Conservation (phyloP, 2,113 vertebrate species). For the Gavia stellata region DNA sequence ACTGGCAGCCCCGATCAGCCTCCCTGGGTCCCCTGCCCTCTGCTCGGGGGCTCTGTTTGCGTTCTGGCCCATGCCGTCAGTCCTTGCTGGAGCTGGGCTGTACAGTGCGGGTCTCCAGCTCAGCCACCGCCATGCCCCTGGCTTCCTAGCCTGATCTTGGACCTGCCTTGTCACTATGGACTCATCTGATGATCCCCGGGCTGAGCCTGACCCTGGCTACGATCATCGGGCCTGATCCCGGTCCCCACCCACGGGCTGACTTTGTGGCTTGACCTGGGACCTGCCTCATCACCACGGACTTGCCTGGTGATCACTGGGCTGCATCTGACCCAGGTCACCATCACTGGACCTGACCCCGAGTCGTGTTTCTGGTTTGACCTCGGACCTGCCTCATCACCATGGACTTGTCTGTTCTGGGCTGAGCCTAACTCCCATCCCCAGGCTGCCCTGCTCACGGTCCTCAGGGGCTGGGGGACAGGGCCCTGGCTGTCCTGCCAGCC, state of each 20-base stretch:
- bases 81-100: not conserved
- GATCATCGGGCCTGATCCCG: not conserved
- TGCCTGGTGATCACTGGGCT: not conserved
- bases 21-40: not conserved
- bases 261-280: not conserved
- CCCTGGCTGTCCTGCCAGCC: too few relatives aligned
- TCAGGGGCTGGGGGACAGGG: too few relatives aligned
- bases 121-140: rapidly evolving
- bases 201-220: not conserved
- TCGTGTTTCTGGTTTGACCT: rapidly evolving
- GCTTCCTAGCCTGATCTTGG: not conserved
- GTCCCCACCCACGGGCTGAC: not conserved
- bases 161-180: not conserved
- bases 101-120: not conserved
- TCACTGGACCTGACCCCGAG: not conserved
- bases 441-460: not conserved
- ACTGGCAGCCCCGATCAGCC: not conserved
- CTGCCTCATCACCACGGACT: not conserved
- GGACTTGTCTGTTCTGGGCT: not conserved
- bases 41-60: not conserved
- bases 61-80: not conserved
- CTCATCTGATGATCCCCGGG: not conserved
- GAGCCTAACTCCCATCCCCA: not conserved
- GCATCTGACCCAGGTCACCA: not conserved
- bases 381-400: not conserved